Conservation (phyloP, 2,888 invertebrate genomes). For the Tenthredo distinguenda region DNA sequence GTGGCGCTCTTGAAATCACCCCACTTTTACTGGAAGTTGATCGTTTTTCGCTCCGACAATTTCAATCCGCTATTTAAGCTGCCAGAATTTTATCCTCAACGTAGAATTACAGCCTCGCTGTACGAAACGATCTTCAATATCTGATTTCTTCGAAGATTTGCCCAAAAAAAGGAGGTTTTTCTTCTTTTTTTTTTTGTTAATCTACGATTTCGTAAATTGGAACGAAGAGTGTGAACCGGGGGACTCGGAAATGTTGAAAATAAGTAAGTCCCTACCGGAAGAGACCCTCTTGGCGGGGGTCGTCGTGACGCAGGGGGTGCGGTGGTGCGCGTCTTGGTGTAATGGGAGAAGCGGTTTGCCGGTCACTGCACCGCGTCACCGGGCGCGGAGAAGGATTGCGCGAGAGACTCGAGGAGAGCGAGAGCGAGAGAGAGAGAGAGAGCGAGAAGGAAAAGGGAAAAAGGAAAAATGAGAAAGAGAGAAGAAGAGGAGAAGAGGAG, state of each 20-base stretch:
- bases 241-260: neutral
- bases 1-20: slow-evolving; percentile 47
- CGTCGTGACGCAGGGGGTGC: slow-evolving; percentile 54
- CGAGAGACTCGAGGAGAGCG: neutral
- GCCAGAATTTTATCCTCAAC: neutral
- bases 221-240: neutral
- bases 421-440: neutral
- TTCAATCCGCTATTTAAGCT: neutral
- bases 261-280: slow-evolving; percentile 5
- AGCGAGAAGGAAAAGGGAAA: neutral
- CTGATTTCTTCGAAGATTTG: too few species aligned
- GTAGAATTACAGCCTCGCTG: too few species aligned
- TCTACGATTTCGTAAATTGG: neutral
- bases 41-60: slow-evolving; percentile 26
- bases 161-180: too few species aligned
- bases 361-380: slow-evolving; percentile 73
- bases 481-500: neutral
- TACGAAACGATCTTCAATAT: too few species aligned
- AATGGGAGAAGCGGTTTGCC: slow-evolving; percentile 75
- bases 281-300: slow-evolving; percentile 34
- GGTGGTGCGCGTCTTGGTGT: slow-evolving; percentile 64
- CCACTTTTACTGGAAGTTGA: slow-evolving; percentile 9
- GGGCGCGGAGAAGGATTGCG: slow-evolving; percentile 59
- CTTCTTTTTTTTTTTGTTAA: too few species aligned
- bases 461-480: neutral